Evolutionary conservation across 2,113 vertebrate species (phyloP).

Genomic region (Salvator merianae): DNA sequence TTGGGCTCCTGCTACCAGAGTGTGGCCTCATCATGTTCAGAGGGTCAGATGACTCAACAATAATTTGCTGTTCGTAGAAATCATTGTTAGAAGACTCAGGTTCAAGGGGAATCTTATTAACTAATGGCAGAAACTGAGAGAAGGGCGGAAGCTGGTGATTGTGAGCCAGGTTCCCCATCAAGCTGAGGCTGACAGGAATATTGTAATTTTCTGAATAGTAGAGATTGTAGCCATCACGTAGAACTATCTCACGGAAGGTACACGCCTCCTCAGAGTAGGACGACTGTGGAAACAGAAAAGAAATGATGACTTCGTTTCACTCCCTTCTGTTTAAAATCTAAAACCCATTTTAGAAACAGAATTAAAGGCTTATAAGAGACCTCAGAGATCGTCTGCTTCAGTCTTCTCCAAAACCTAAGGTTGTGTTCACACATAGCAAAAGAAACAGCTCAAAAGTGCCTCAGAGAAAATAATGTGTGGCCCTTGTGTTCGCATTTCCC

Average conservation of each 20-base stretch:
- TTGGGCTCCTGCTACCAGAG: slow-evolving; percentile 25
- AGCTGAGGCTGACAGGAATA: slow-evolving; percentile 20
- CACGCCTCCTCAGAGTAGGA: slow-evolving; percentile 37
- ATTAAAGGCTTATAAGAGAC: no score
- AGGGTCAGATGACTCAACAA: slow-evolving; percentile 37
- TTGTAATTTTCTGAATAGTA: slow-evolving; percentile 42
- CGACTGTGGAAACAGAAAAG: not conserved
- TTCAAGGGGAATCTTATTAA: slow-evolving; percentile 25
- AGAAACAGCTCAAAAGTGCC: no score
- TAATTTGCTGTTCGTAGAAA: not conserved
- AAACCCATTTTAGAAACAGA: not conserved
- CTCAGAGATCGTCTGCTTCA: no score
- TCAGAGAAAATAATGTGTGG: no score
- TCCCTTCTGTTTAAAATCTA: not conserved
- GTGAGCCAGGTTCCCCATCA: not conserved
- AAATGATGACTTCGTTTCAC: not conserved
- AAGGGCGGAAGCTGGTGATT: slow-evolving; percentile 16
- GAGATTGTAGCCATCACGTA: slow-evolving; percentile 41
- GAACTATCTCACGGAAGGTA: slow-evolving; percentile 43
- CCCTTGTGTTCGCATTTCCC: no score
- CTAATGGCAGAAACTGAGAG: slow-evolving; percentile 41
- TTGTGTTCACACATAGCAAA: no score
- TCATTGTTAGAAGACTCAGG: not conserved
- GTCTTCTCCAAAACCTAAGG: no score
- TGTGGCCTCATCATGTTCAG: slow-evolving; percentile 4